Base-by-base conservation (phyloP, 2,113 vertebrate species). In the Centropristis striata region DNA sequence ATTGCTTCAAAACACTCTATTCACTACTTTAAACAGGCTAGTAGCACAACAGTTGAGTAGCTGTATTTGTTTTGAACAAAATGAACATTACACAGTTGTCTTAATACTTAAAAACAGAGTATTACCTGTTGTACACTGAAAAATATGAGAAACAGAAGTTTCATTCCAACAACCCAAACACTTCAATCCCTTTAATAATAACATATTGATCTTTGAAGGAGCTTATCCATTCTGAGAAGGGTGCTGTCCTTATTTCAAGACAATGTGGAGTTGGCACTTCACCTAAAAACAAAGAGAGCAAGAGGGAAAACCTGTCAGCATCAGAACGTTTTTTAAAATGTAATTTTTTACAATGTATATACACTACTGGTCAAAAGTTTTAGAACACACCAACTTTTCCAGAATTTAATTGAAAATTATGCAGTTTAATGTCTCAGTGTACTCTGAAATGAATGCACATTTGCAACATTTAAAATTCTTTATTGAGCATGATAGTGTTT, bases 221-320 rank as follows among this genome's bases (percentile, higher is more conserved):
- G 58, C 53, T 94, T 86, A 4, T 93, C 69, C 20, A 88, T 23
- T 46, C 55, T 11, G 36, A 44, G n/a, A n/a, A n/a, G n/a, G 18
- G 15, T 49, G 47, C 14, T 44, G 10, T 49, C 66, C 83, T 64
- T 46, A 79, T 46, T 87, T 90, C 53, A 87, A 2, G 41, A 9
- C 0, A 5, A 49, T 2, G 41, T 84, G 23, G 49, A 68, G 49
- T 75, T 27, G 27, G 44, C 92, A 93, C 53, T 92, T 93, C 0
- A 2, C 37, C 92, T 93, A 51, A 49, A 81, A 88, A 65, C 12
- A 80, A 42, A 77, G 23, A 58, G 9, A 61, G 5, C n/a, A 20
- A 16, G n/a, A 2, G 9, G 2, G 20, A 9, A 23, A 50, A 46
- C 1, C 0, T 28, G 2, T 70, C 49, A 70, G 0, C 0, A 28